Percentiles rank a stretch among this genome's conserved stretches.
Conservation (phyloP, 2,888 invertebrate genomes). For the Sesia bembeciformis region DNA sequence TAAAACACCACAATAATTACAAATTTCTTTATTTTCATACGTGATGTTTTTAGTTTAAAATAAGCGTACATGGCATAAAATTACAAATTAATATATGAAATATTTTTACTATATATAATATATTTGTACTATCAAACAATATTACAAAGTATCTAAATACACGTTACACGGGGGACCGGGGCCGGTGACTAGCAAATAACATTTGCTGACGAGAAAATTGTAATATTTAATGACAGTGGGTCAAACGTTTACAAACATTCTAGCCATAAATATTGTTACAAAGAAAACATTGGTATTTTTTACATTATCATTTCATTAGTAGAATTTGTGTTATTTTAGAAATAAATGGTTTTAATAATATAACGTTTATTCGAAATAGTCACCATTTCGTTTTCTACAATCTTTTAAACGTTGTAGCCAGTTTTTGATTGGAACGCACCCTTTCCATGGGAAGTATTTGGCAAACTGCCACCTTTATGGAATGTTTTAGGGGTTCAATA, state of each 20-base stretch:
- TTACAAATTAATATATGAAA: slow-evolving; percentile 68
- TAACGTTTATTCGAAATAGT: too few relatives aligned
- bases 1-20: slow-evolving; percentile 49
- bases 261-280: too few relatives aligned
- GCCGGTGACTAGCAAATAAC: slow-evolving; percentile 64
- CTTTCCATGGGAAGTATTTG: slow-evolving; percentile 33
- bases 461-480: slow-evolving; percentile 5
- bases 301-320: too few relatives aligned
- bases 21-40: slow-evolving; percentile 72
- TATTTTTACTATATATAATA: slow-evolving; percentile 70
- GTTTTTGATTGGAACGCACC: too few relatives aligned
- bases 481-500: too few relatives aligned
- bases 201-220: slow-evolving; percentile 59
- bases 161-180: slow-evolving; percentile 52
- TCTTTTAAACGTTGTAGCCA: too few relatives aligned
- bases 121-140: slow-evolving; percentile 74
- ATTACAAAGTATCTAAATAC: slow-evolving; percentile 62
- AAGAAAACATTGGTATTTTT: too few relatives aligned
- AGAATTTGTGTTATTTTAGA: too few relatives aligned
- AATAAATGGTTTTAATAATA: too few relatives aligned
- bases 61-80: slow-evolving; percentile 75
- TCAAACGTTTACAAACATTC: slow-evolving; percentile 35
- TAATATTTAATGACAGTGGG: slow-evolving; percentile 62
- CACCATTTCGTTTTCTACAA: too few relatives aligned
- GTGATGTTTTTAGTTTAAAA: slow-evolving; percentile 71